phyloP scores from a whole-genome alignment of 2,113 vertebrate genomes.

The Podarcis cretensis region DNA sequence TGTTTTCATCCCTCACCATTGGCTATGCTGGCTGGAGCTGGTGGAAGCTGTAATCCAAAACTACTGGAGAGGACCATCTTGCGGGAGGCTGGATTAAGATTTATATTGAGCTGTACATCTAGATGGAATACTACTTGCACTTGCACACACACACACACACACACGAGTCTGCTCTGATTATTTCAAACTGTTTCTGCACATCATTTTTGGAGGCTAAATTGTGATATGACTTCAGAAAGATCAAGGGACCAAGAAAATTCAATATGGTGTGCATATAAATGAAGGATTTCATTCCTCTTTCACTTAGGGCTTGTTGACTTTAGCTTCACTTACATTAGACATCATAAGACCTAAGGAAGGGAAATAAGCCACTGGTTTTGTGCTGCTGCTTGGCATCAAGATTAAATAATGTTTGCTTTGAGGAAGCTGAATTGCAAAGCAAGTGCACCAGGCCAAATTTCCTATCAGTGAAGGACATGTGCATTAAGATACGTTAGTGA shows the following conservation, averaged over 20 bases:
- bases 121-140: not conserved
- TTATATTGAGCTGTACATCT: not conserved
- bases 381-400: conserved; percentile 1
- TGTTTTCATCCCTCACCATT: too few relatives aligned
- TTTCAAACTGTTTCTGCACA: not conserved
- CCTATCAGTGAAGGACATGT: not conserved
- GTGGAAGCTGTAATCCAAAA: too few relatives aligned
- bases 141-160: too few relatives aligned
- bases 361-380: conserved; percentile 37
- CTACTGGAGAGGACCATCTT: too few relatives aligned
- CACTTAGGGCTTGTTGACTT: conserved; percentile 28
- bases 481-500: not conserved
- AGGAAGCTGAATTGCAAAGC: conserved; percentile 21
- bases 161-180: accelerated
- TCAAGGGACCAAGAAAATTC: not conserved
- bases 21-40: too few relatives aligned
- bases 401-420: conserved; percentile 27
- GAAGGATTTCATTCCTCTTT: conserved; percentile 14
- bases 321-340: not conserved
- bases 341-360: conserved; percentile 28
- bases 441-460: conserved; percentile 22
- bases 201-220: not conserved
- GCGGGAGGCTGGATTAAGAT: not conserved
- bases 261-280: conserved; percentile 7
- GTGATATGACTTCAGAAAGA: not conserved